Percentiles rank a stretch among this genome's conserved stretches.
These are phyloP conservation scores for Plagiodera versicolora DNA, from an alignment of 2,888 invertebrate species.

Conservation along the genomic window DNA sequence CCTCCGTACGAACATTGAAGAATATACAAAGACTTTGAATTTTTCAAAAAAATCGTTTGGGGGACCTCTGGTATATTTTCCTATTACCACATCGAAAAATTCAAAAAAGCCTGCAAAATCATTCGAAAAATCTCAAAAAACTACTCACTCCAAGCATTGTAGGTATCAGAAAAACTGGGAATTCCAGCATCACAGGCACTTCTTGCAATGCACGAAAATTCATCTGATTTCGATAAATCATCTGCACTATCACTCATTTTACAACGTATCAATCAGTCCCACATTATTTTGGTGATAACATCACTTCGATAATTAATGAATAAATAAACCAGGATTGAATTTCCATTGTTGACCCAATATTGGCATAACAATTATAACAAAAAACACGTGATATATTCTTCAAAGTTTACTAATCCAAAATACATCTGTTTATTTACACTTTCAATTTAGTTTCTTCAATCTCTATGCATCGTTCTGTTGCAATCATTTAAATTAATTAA, in stretches of 20 bases:
- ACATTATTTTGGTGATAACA: too few species aligned
- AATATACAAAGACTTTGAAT: too few species aligned
- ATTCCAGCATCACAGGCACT: conserved; percentile 36
- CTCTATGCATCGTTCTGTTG: background rate
- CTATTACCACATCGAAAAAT: too few species aligned
- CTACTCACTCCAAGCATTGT: conserved; percentile 47
- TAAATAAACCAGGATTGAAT: too few species aligned
- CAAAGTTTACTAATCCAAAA: background rate
- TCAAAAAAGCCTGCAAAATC: too few species aligned
- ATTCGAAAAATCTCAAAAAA: too few species aligned
- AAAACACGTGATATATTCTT: background rate
- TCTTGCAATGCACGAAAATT: conserved; percentile 27
- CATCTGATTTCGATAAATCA: conserved; percentile 40
- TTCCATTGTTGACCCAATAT: background rate
- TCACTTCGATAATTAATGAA: too few species aligned
- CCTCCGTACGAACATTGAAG: too few species aligned
- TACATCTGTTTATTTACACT: background rate
- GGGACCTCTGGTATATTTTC: too few species aligned
- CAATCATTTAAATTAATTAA: background rate
- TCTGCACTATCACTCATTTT: conserved; percentile 43
- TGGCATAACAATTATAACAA: too few species aligned
- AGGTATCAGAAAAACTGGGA: conserved; percentile 41
- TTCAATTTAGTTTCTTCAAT: background rate
- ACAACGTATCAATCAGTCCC: conserved; percentile 13
- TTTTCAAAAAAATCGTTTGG: too few species aligned